Evolutionary conservation across 2,797 vertebrate genomes (phyloP), one percentile per base, ranked within the genome.

Genomic region (Muscicapa comitata): DNA sequence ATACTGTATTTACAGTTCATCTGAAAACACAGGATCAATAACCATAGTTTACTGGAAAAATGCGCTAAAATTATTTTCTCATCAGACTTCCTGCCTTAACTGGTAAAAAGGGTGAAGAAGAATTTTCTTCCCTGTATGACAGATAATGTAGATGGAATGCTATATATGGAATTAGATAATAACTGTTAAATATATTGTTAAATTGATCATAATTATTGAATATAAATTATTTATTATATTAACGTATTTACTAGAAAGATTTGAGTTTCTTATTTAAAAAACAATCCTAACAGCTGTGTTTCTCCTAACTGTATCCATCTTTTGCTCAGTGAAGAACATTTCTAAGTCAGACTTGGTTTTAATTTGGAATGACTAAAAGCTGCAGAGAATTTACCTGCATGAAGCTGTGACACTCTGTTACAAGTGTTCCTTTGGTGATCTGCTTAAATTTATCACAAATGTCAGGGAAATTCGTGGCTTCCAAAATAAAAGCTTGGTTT

Each of bases 401-500:
- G 83, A 99, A 99, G 28, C 96, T 95, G 96, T 99, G 99, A 94
- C 99, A 99, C 91, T 99, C 98, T 3, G 98, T 98, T 66, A 99
- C 99, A 68, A 99, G 98, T 8, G 95, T 93, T 65, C 99, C 99
- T 58, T 97, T 96, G 75, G 99, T 99, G 94, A 99, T 99, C 93
- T 98, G 97, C 96, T 99, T 99, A 94, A 99, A 99, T 92, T 98
- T 98, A 18, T 99, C 98, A 38, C 99, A 99, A 43, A 99, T 97
- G 16, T 99, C 99, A 1, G 98, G 97, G 78, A 99, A 96, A 63
- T 98, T 99, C 0, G 97, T 98, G 33, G 98, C 98, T 97, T 99
- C 98, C 85, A 99, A 95, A 94, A 99, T 98, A 86, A 98, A 98
- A 16, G 98, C 96, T 97, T 99, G 99, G 80, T 99, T 97, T 77